phyloP scores from a whole-genome alignment of 64 coral and sea anemone genomes.

The Porites australiensis region DNA sequence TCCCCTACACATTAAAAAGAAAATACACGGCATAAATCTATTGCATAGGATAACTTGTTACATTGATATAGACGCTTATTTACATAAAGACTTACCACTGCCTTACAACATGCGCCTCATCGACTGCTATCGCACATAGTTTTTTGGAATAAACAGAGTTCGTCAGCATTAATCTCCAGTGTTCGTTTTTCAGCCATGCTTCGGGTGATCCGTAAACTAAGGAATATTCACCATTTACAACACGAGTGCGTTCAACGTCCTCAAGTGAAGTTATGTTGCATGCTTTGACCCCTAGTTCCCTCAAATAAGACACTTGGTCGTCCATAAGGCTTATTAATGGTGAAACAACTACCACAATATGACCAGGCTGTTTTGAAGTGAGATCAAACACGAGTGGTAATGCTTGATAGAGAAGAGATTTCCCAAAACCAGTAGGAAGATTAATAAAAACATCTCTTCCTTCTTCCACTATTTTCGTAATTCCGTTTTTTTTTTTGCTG shows the following conservation, averaged over 20 bases:
- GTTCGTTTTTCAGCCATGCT: not conserved
- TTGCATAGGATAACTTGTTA: not conserved
- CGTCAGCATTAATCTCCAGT: not conserved
- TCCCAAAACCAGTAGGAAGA: too few relatives aligned
- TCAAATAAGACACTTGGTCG: not conserved
- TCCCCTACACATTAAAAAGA: conserved; percentile 30
- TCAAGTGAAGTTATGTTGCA: not conserved
- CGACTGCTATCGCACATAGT: conserved; percentile 25
- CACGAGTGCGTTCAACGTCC: not conserved
- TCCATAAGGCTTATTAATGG: not conserved
- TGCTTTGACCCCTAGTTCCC: not conserved
- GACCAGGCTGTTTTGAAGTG: too few relatives aligned
- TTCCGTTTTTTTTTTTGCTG: too few relatives aligned
- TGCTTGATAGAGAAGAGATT: too few relatives aligned
- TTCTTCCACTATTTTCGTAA: not conserved
- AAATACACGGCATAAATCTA: not conserved
- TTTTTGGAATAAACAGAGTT: not conserved
- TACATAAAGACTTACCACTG: conserved; percentile 24
- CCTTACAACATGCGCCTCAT: conserved; percentile 25
- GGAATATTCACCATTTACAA: not conserved
- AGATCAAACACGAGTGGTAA: too few relatives aligned
- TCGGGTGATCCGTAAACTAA: not conserved
- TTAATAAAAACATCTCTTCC: too few relatives aligned
- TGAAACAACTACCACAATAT: too few relatives aligned
- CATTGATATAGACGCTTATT: not conserved